Conservation (phyloP, 2,113 vertebrate genomes). For the Cervus canadensis region DNA sequence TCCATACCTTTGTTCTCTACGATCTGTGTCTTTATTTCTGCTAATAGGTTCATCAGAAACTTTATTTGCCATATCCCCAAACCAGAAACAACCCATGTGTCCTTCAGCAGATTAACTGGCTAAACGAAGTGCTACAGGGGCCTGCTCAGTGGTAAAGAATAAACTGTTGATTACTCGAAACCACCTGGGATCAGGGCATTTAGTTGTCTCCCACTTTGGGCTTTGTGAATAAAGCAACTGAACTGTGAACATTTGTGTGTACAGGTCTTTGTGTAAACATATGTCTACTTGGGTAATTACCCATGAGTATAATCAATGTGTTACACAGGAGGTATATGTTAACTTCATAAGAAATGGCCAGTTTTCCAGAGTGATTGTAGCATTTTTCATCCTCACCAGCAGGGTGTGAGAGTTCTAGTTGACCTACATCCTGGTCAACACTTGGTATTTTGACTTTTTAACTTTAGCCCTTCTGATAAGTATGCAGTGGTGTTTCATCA, state of each 20-base stretch:
- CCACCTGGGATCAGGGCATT: neutral
- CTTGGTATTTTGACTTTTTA: neutral
- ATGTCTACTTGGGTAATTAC: neutral
- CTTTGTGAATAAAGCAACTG: neutral
- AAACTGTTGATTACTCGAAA: neutral
- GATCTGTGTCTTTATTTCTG: neutral
- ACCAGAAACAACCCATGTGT: neutral
- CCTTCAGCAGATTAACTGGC: neutral
- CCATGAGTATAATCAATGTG: neutral
- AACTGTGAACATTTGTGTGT: neutral
- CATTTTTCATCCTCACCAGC: neutral
- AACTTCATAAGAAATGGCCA: neutral
- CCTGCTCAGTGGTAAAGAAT: neutral
- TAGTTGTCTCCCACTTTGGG: neutral
- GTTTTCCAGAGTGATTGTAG: neutral
- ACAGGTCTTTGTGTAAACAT: neutral
- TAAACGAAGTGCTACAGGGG: neutral
- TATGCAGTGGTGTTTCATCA: neutral
- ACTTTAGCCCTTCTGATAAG: neutral
- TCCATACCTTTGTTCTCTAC: neutral
- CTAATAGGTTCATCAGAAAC: neutral
- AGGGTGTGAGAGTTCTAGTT: neutral
- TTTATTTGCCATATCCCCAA: neutral
- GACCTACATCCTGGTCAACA: too few species aligned
- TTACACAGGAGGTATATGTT: neutral